Base-by-base conservation (phyloP, 2,113 vertebrate species). In the Rafetus swinhoei region DNA sequence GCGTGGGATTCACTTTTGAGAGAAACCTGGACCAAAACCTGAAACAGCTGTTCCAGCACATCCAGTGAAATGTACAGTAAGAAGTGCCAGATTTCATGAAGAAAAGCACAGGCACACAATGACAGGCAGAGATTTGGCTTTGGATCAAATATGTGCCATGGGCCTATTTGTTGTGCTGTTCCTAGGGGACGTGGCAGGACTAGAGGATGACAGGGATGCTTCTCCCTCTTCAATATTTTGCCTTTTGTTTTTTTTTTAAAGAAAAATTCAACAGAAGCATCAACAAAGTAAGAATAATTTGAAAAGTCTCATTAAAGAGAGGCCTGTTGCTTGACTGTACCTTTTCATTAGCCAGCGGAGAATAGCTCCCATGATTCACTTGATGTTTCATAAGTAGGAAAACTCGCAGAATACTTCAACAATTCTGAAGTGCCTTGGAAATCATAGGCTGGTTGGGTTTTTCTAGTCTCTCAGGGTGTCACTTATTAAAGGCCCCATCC, bases 291-390 rank as follows among this genome's bases (percentile, higher is more conserved):
- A 29, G 52, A 79, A 53, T 16, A 79, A 53, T 32, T 65, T 32
- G 7, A 65, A 65, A 65, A 52, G 32, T 27, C 39, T 32, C 35
- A 15, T 74, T 32, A 0, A 1, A 9, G 84, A 1, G 0, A 0
- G 22, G 5, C 72, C 72, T 11, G 19, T 39, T 39, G 21, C 72
- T 74, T 35, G 35, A 39, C 72, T 24, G 35, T 12, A 21, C 19
- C 69, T 74, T 72, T 39, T 74, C 39, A 74, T 74, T 74, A 74
- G n/a, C 72, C 35, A 39, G 19, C 72, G 2, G 72, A 74, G n/a
- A 39, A 74, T 74, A 35, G 21, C 9, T 22, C 35, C 35, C 35
- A 39, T 74, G 72, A 39, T 39, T 39, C 72, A 74, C 72, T 45
- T 24, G 35, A 39, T 12, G 35, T 39, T 74, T 74, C 5, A 11